Evolutionary conservation across 2,797 vertebrate genomes (phyloP).

Genomic region (Epinephelus malabaricus): DNA sequence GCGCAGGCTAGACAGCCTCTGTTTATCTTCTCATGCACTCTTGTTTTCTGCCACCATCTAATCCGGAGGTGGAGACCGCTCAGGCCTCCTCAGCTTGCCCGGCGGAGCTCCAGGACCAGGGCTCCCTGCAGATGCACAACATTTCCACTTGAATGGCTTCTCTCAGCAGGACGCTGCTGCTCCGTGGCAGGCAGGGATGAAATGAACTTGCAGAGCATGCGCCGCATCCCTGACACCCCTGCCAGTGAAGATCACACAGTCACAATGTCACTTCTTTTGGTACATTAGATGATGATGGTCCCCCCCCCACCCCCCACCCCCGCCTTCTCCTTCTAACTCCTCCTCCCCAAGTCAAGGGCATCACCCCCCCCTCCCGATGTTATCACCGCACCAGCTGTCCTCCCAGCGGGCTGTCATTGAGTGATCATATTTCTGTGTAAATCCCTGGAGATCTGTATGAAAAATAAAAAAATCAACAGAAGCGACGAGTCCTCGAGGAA

Average conservation of each 20-base stretch:
- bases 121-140: constrained; percentile 52
- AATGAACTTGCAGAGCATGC: constrained; percentile 31
- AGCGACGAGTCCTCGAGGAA: not conserved
- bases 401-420: constrained; percentile 47
- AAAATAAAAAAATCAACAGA: not conserved
- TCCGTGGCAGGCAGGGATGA: constrained; percentile 31
- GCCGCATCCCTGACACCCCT: constrained; percentile 60
- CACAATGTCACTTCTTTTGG: constrained; percentile 45
- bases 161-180: constrained; percentile 49
- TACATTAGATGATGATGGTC: constrained; percentile 15
- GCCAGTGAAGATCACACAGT: constrained; percentile 40
- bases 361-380: constrained; percentile 45
- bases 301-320: not conserved
- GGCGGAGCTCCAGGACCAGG: constrained; percentile 34
- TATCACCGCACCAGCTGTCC: constrained; percentile 64
- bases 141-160: constrained; percentile 29
- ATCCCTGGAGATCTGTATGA: not conserved
- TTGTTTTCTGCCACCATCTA: constrained; percentile 54
- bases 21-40: constrained; percentile 69
- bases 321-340: constrained; percentile 47
- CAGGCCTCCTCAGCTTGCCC: constrained; percentile 59
- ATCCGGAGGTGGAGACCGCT: constrained; percentile 52
- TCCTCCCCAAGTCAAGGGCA: constrained; percentile 76
- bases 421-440: not conserved
- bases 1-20: constrained; percentile 42